Base-by-base conservation (phyloP, 2,888 invertebrate species). In the Limnephilus auricula region DNA sequence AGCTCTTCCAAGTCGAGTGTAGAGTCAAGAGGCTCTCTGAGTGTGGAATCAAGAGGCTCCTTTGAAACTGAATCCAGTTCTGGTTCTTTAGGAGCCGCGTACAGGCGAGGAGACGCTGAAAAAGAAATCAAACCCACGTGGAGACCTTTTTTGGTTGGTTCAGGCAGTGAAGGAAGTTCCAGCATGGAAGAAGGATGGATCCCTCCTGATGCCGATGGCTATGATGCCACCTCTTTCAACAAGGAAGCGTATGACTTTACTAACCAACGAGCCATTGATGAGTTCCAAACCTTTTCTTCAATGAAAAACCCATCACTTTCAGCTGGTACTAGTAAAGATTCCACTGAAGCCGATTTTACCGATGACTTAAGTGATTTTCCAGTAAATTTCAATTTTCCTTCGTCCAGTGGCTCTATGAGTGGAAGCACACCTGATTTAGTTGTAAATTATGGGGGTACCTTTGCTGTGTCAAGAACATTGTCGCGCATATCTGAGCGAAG, bases 401-500 rank as follows among this genome's bases (percentile, higher is more conserved):
- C 96, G 85, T 94, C 96, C 93, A 96, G 97, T 91, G 95, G 96
- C 65, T 94, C 95, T 13, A 96, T 96, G 32, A 96, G 97, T 34
- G 96, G 96, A 4, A 96, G 97, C 93, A 95, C 96, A 0, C 96
- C 97, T 0, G 98, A 98, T 94, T 97, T 98, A 85, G 96, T 98
- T 88, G 96, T 97, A 86, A 97, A 97, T 13, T 98, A 97, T 94
- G 97, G 97, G 12, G 96, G 97, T 92, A 97, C 97, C 84, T 98
- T 98, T 95, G 97, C 97, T 0, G 94, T 97, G 34, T 97, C 97
- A 0, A 96, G 98, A 83, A 98, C 98, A 0, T 95, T 98, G 45
- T 98, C 98, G 0, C 96, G 98, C 93, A 98, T 98, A 94, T 98
- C 98, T 0, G 98, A 98, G 95, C 96, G 98, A 83, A 98, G 98